These are phyloP conservation scores for Drosophila melanogaster DNA, from an alignment of 1,140 invertebrate species.

Conservation along the genomic window DNA sequence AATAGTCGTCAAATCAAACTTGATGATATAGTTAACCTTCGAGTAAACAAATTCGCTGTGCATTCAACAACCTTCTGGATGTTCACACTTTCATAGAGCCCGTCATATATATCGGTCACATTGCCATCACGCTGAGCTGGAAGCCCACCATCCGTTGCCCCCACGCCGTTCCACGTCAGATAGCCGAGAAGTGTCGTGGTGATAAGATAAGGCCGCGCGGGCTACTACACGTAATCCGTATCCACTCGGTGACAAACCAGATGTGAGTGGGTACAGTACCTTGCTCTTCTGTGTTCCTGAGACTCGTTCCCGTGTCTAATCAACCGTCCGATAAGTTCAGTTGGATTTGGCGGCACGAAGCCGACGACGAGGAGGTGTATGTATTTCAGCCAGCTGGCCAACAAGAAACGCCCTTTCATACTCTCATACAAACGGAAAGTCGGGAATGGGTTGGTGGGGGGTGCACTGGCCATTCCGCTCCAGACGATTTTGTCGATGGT, in stretches of 20 bases:
- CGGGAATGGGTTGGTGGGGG: not conserved
- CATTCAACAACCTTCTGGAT: constrained; percentile 1
- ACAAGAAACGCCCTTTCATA: constrained; percentile 50
- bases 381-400: constrained; percentile 17
- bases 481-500: constrained; percentile 18
- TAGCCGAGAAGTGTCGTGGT: constrained; percentile 43
- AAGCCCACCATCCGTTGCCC: constrained; percentile 20
- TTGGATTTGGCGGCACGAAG: not conserved
- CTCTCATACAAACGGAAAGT: not conserved
- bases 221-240: constrained; percentile 46
- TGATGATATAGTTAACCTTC: not conserved
- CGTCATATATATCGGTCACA: constrained; percentile 36
- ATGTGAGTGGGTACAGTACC: constrained; percentile 15
- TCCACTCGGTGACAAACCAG: constrained; percentile 13
- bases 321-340: constrained; percentile 19
- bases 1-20: not conserved
- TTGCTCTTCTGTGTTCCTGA: constrained; percentile 4
- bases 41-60: not conserved
- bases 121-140: constrained; percentile 32
- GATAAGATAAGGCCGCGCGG: constrained; percentile 33
- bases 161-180: constrained; percentile 32
- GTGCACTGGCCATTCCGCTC: constrained; percentile 14
- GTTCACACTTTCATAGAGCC: constrained; percentile 6
- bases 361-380: constrained; percentile 13
- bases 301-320: constrained; percentile 5